Base-by-base conservation (phyloP, 2,113 vertebrate species). In the Geococcyx californianus region DNA sequence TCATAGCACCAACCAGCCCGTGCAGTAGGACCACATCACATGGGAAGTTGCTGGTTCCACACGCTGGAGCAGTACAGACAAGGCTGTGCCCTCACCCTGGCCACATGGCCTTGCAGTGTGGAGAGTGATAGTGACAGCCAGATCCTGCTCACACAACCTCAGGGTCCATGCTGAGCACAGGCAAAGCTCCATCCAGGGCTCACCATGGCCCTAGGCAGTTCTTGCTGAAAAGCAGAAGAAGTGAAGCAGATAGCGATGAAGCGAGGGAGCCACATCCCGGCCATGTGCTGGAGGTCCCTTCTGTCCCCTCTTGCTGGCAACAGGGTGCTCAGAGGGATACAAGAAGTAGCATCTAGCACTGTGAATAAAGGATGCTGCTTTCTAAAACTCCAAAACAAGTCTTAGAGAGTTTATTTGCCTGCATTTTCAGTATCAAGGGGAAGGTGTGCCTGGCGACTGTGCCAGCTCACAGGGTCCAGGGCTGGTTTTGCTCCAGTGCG, bases 1-100 rank as follows among this genome's bases (percentile, higher is more conserved):
- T 10, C 0, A 1, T 9, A 36, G 58, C 33, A 60, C 36, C 29
- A 16, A 17, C 9, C n/a, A 52, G 24, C 42, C 52, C 26, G 47
- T 40, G 36, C 44, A 38, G 75, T 28, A 56, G 75, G 34, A 34
- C 19, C 0, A 0, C 8, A 5, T 55, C 2, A 0, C 6, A 23
- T 60, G 77, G 55, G 33, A 49, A 45, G 47, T 12, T 33, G 33
- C 62, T 13, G 29, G 23, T 84, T 84, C 63, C 14, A 1, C 42
- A 3, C 4, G 0, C 17, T 0, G 1, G 45, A 66, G 66, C 60
- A 36, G 49, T 34, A 11, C 0, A 1, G 38, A 26, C 56, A 16
- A 56, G 29, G n/a, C 59, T 66, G 40, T 40, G 38, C n/a, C 38
- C 38, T 36, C 36, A 34, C n/a, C 38, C 38, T 36, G 8, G 0